A percentile compares a stretch with the other conserved stretches of the same genome.
These are phyloP conservation scores for Hyphantria cunea DNA, from an alignment of 1,140 invertebrate genomes.

Conservation along the genomic window DNA sequence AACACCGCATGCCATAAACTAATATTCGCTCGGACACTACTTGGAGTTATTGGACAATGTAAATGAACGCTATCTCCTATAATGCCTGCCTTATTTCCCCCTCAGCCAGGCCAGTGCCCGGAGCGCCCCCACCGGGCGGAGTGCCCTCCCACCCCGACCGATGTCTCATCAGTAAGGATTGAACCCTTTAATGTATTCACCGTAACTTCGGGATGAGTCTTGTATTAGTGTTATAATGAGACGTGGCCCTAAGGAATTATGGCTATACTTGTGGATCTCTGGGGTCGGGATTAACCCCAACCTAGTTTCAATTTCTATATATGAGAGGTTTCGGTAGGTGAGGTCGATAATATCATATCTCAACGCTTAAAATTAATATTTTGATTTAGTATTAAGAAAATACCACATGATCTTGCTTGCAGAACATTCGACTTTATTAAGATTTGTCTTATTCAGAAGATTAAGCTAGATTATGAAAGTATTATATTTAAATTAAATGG, in stretches of 20 bases:
- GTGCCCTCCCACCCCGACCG: conserved; percentile 56
- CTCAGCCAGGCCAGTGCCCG: conserved; percentile 68
- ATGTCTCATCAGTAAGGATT: conserved; percentile 81
- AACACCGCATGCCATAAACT: conserved; percentile 72
- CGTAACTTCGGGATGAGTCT: conserved; percentile 80
- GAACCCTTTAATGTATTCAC: conserved; percentile 81
- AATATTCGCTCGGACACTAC: conserved; percentile 80
- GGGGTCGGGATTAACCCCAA: conserved; percentile 65
- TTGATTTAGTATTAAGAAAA: conserved; percentile 22
- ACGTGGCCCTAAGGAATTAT: conserved; percentile 80
- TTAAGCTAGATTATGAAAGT: no score
- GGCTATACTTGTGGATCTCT: conserved; percentile 71
- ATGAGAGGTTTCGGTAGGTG: conserved; percentile 53
- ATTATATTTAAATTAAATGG: neutral
- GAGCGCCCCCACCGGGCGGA: conserved; percentile 52
- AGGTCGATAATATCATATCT: conserved; percentile 52
- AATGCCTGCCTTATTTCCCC: conserved; percentile 77
- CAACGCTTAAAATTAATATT: conserved; percentile 24
- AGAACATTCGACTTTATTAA: neutral
- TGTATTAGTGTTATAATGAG: conserved; percentile 82
- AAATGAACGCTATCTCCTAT: conserved; percentile 81
- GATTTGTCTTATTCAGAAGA: no score
- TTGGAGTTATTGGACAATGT: conserved; percentile 81
- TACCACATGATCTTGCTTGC: neutral
- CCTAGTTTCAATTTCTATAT: conserved; percentile 75